Conservation (phyloP, 2,113 vertebrate species). For the Thalassarche chlororhynchos region DNA sequence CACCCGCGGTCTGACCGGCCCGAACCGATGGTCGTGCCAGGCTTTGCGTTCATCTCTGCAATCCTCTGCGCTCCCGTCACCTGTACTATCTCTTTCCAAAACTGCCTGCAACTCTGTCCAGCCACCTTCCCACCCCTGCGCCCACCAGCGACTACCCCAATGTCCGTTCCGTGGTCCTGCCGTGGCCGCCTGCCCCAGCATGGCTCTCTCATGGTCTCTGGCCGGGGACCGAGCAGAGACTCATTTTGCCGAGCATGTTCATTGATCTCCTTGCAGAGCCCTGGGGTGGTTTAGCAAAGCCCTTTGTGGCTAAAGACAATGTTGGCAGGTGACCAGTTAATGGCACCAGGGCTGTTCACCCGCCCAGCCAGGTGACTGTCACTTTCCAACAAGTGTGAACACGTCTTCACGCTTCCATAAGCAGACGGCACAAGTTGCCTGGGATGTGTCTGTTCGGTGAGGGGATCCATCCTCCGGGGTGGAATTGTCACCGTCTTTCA, state of each 20-base stretch:
- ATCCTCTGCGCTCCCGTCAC: neutral
- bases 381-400: neutral
- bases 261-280: neutral
- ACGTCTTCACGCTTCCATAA: neutral
- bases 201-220: neutral
- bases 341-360: neutral
- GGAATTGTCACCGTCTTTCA: neutral
- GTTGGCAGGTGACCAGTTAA: neutral
- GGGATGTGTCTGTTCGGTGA: neutral
- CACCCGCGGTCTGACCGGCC: fast-evolving
- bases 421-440: neutral
- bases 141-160: neutral
- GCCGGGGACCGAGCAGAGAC: fast-evolving
- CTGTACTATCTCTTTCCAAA: neutral
- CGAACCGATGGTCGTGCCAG: fast-evolving
- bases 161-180: neutral
- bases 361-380: neutral
- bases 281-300: neutral
- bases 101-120: neutral
- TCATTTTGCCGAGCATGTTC: neutral
- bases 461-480: neutral
- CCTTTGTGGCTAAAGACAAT: neutral
- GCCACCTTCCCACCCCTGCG: neutral
- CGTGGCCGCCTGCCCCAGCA: fast-evolving
- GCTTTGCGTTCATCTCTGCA: neutral